Conservation (phyloP, 2,888 invertebrate genomes). For the Athalia cordata region DNA sequence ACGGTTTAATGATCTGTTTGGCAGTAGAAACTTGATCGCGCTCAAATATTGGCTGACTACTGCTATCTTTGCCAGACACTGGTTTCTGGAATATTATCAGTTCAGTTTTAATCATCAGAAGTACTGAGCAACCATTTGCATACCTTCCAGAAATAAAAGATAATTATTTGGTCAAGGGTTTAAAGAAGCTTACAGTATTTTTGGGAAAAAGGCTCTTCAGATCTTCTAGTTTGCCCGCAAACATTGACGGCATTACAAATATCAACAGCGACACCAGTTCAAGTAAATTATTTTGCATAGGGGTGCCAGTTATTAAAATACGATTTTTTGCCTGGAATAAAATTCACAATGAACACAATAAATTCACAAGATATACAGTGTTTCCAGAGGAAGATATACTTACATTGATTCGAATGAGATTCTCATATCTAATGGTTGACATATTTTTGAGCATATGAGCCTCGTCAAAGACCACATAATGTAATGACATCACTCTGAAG, state of each 20-base stretch:
- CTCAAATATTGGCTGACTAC: slow-evolving; percentile 88
- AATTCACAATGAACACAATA: slow-evolving; percentile 30
- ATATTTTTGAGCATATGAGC: slow-evolving; percentile 99
- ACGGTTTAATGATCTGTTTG: slow-evolving; percentile 96
- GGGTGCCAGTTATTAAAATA: slow-evolving; percentile 94
- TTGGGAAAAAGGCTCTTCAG: slow-evolving; percentile 92
- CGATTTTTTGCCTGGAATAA: slow-evolving; percentile 85
- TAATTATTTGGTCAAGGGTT: neutral
- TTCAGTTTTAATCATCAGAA: slow-evolving; percentile 53
- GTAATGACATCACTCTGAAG: slow-evolving; percentile 91
- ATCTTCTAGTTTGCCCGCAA: slow-evolving; percentile 90
- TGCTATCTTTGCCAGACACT: slow-evolving; percentile 73
- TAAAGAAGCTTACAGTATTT: slow-evolving; percentile 76
- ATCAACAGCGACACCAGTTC: slow-evolving; percentile 96
- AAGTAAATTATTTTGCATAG: slow-evolving; percentile 95
- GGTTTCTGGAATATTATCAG: slow-evolving; percentile 72
- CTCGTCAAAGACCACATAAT: slow-evolving; percentile 97
- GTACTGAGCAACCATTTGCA: neutral
- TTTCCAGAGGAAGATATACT: slow-evolving; percentile 50
- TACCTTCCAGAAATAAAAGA: too few species aligned
- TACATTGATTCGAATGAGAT: slow-evolving; percentile 90
- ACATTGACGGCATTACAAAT: slow-evolving; percentile 97
- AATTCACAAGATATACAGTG: slow-evolving; percentile 42
- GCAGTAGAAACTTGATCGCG: slow-evolving; percentile 93
- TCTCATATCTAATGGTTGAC: slow-evolving; percentile 92